Conservation (phyloP, 1,140 invertebrate species). For the Palaemon carinicauda region DNA sequence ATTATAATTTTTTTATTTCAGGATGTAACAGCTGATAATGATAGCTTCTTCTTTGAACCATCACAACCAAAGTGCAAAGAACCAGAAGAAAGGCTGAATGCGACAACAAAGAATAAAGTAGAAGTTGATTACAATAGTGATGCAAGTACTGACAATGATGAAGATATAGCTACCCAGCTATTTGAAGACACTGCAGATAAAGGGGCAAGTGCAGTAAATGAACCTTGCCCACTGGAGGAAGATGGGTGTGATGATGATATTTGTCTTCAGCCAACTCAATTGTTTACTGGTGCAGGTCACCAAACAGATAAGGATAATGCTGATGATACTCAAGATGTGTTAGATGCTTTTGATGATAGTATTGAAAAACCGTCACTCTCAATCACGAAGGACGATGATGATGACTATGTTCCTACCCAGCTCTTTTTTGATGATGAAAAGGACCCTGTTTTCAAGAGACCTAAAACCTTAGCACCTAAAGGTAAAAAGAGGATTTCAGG, state of each 20-base stretch:
- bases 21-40: not conserved
- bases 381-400: not conserved
- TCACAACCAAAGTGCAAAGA: not conserved
- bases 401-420: constrained; percentile 22
- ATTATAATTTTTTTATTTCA: not conserved
- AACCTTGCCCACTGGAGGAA: no score
- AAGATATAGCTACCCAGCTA: not conserved
- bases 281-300: not conserved
- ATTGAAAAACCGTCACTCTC: not conserved
- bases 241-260: no score
- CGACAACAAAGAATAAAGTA: not conserved
- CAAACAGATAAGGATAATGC: not conserved
- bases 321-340: constrained; percentile 26
- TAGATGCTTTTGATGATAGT: constrained; percentile 6
- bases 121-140: not conserved
- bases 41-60: constrained; percentile 37
- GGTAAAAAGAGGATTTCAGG: not conserved
- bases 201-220: no score
- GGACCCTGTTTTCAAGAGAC: constrained; percentile 27
- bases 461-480: constrained; percentile 24
- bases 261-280: not conserved
- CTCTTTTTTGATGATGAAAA: constrained; percentile 25
- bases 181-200: no score
- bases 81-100: not conserved
- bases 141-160: not conserved